Base-by-base conservation (phyloP, 2,888 invertebrate species). In the Leptarthrus brevirostris region DNA sequence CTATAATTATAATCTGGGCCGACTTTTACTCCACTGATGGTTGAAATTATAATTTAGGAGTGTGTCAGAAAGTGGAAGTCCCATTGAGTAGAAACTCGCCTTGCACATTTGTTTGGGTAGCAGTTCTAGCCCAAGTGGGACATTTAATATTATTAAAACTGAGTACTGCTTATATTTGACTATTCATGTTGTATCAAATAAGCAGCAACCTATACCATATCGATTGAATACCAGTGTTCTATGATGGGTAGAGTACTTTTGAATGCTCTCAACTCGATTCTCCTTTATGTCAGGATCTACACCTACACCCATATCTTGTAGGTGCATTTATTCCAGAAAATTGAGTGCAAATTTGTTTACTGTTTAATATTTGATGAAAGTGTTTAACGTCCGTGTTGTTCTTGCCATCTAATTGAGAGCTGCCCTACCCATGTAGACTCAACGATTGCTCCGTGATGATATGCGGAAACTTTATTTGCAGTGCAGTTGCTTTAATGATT, bases 321-420 rank as follows among this genome's bases (percentile, higher is more conserved):
- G 12, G 52, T 69, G 69, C 69, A 69, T 52, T 30, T 69, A 49
- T 52, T 52, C 69, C 52, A 52, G 52, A 69, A 52, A 69, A 52
- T 69, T 69, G 69, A 69, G 69, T 49, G 69, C 49, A 69, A 69
- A 69, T 69, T 69, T 69, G 69, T 69, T 69, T 69, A 52, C 34
- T 18, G 20, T 49, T 69, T 52, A 69, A 69, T 69, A 69, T 69
- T 69, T 69, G 52, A 69, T 52, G 69, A 52, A 52, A 69, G 69
- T 52, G 69, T 69, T 69, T 69, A 69, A 52, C 69, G 69, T 52
- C 52, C 52, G 30, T 69, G 69, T 69, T 69, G 34, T 34, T 20
- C 52, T 30, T 49, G 24, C 49, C 49, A n/a, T 49, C 69, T 69
- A 69, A 69, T 69, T 69, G 69, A 69, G 69, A 52, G 34, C 49